phyloP scores from a whole-genome alignment of 2,797 vertebrate species.

The Ciconia nigra region DNA sequence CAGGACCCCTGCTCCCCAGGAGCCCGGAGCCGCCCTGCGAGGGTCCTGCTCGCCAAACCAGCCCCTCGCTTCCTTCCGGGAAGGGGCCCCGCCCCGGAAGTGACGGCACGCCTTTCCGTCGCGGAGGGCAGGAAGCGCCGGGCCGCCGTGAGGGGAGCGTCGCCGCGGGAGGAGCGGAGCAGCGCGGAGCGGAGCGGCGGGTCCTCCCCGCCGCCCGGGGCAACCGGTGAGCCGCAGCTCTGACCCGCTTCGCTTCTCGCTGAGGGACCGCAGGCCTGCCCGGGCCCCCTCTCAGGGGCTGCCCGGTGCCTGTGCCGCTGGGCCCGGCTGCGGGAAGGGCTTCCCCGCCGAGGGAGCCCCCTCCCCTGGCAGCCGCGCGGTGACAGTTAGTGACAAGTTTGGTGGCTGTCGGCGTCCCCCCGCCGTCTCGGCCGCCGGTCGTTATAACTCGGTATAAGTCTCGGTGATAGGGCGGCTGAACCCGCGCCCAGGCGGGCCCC shows the following conservation, averaged over 20 bases:
- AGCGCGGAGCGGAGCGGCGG: background rate
- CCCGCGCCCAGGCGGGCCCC: background rate
- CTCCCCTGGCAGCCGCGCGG: background rate
- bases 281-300: too few species aligned
- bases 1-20: too few species aligned
- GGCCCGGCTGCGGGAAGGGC: background rate
- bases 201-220: background rate
- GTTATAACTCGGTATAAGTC: background rate
- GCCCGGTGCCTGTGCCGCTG: background rate
- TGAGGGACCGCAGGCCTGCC: background rate
- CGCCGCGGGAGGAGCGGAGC: background rate
- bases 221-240: background rate
- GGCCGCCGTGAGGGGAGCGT: background rate
- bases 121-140: background rate
- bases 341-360: background rate
- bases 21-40: background rate
- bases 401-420: background rate
- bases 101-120: background rate
- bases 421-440: background rate
- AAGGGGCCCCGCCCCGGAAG: background rate
- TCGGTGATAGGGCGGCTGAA: background rate
- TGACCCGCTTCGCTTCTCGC: background rate
- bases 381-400: background rate
- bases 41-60: too few species aligned
- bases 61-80: background rate